Evolutionary conservation across 2,888 invertebrate species (phyloP), one percentile per base, ranked within the genome.

Genomic region (Tricholauxania praeusta): DNA sequence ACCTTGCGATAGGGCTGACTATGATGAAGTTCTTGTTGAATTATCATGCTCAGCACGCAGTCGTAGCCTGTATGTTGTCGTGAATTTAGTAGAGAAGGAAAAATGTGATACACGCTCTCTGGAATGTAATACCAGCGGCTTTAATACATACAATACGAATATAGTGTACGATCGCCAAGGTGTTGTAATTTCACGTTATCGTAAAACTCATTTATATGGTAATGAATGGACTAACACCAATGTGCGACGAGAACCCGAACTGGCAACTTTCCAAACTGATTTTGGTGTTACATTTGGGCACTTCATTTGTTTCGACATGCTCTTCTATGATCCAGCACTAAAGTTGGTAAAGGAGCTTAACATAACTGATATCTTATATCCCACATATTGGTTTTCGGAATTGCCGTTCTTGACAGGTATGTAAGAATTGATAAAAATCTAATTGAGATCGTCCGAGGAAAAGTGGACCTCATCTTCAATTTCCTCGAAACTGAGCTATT

Each of bases 301-400:
- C 77, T 92, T 94, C 82, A 93, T 93, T 64, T 96, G 96, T 85
- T 96, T 96, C 84, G 96, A 96, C 82, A 90, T 96, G 51, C 84
- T 95, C 80, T 96, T 94, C 87, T 89, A 92, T 80, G 89, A 90
- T 4, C 95, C 95, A 0, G 90, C 92, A 0, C 85, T 92, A 51
- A 88, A 90, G 8, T 69, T 86, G 12, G 47, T 85, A 0, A 60
- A 72, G 67, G 77, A 82, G 3, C 55, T 76, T 2, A 85, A 85
- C 3, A 74, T 87, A 0, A 84, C 77, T 0, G 84, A 87, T 59
- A 79, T 87, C 32, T 74, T 80, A 87, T 92, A 51, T 84, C 90
- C 93, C 0, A 92, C 93, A 0, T 92, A 93, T 84, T 96, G 96
- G 96, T 93, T 93, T 80, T 93, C 95, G 2, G 93, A 94, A 82